Conservation (phyloP, 2,113 vertebrate genomes). For the Dicrurus megarhynchus region DNA sequence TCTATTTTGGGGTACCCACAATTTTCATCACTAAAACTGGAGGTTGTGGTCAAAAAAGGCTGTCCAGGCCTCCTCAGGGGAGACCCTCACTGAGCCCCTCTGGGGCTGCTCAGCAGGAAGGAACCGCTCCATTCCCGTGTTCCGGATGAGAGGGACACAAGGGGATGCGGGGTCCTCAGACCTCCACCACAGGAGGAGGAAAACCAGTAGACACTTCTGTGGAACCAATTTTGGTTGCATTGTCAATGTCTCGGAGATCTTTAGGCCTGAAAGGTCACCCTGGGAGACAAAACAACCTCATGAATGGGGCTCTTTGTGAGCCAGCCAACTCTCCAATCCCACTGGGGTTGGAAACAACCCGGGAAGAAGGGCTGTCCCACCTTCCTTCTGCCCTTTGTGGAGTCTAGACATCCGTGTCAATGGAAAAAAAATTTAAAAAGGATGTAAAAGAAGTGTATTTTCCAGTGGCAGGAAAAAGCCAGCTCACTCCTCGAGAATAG, state of each 20-base stretch:
- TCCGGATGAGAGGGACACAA: not conserved
- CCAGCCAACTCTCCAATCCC: not conserved
- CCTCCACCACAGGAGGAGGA: not conserved
- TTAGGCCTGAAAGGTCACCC: not conserved
- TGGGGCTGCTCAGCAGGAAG: not conserved
- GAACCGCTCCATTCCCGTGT: fast-evolving
- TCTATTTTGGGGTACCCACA: not conserved
- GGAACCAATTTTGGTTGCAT: not conserved
- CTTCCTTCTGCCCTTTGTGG: slow-evolving; percentile 40
- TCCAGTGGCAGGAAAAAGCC: not conserved
- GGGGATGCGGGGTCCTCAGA: not conserved
- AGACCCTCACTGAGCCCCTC: not conserved
- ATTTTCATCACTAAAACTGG: not conserved
- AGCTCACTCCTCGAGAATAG: slow-evolving; percentile 31
- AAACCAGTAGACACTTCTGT: not conserved
- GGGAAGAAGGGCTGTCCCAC: slow-evolving; percentile 32
- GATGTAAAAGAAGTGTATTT: slow-evolving; percentile 12
- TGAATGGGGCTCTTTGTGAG: slow-evolving; percentile 47
- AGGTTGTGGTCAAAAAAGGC: not conserved
- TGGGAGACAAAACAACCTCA: not conserved
- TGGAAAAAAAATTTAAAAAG: not conserved
- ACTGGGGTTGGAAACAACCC: slow-evolving; percentile 19
- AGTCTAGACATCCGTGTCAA: slow-evolving; percentile 25
- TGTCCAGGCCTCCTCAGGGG: not conserved
- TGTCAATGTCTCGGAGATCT: not conserved